A percentile compares a stretch with the other conserved stretches of the same genome.
Evolutionary conservation across 2,888 invertebrate genomes (phyloP).

Genomic region (Diplazon laetatorius): DNA sequence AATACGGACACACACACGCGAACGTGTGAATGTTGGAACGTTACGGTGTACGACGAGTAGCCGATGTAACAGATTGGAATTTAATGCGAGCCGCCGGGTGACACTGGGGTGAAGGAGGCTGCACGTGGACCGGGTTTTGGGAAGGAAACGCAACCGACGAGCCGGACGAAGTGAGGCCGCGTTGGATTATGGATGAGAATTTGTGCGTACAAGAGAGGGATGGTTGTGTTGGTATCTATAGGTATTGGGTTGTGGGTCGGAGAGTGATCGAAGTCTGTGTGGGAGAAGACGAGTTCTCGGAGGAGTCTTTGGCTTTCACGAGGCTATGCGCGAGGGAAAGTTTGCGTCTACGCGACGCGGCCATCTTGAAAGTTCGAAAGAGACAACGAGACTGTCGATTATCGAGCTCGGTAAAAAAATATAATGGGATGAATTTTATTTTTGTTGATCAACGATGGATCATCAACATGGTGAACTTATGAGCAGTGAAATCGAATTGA

Average conservation of each 20-base stretch:
- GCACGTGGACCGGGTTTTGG: slow-evolving; percentile 39
- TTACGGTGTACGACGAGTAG: slow-evolving; percentile 67
- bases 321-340: slow-evolving; percentile 19
- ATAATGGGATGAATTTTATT: too few relatives aligned
- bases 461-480: too few relatives aligned
- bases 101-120: slow-evolving; percentile 63
- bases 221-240: slow-evolving; percentile 59
- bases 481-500: background rate
- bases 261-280: slow-evolving; percentile 62
- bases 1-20: slow-evolving; percentile 46
- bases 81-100: slow-evolving; percentile 78
- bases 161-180: slow-evolving; percentile 40
- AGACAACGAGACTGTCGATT: slow-evolving; percentile 18
- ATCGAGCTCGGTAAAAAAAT: slow-evolving; percentile 5
- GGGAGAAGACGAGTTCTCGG: slow-evolving; percentile 48
- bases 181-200: slow-evolving; percentile 62
- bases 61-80: slow-evolving; percentile 81
- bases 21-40: slow-evolving; percentile 45
- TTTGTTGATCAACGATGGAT: background rate
- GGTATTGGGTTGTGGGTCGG: too few relatives aligned
- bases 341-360: slow-evolving; percentile 39
- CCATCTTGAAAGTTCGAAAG: slow-evolving; percentile 50
- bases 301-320: slow-evolving; percentile 28
- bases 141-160: slow-evolving; percentile 41
- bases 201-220: slow-evolving; percentile 41